These are phyloP conservation scores for Salarias fasciatus DNA, from an alignment of 2,797 vertebrate species.

Conservation along the genomic window DNA sequence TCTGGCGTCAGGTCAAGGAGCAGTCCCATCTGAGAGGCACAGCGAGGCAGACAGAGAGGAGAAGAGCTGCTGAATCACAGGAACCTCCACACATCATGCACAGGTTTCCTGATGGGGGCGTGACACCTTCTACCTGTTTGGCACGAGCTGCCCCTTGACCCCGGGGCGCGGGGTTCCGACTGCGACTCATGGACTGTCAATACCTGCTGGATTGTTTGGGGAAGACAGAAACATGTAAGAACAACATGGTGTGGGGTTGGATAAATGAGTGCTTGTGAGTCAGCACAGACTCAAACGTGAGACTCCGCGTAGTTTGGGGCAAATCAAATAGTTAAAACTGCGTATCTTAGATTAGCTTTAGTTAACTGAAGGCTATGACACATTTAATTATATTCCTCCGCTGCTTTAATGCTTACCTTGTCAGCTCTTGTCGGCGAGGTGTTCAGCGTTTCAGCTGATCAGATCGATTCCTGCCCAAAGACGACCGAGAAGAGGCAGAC, in stretches of 20 bases:
- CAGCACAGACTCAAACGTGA: neutral
- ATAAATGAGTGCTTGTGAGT: neutral
- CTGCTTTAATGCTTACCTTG: conserved; percentile 43
- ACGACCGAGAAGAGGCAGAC: neutral
- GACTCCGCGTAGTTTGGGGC: neutral
- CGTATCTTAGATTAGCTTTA: no score
- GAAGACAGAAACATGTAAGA: neutral
- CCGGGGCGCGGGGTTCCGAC: conserved; percentile 79
- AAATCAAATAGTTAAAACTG: neutral
- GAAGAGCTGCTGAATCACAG: neutral
- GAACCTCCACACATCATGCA: neutral
- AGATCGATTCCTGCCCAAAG: neutral
- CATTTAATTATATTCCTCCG: no score
- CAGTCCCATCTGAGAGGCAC: conserved; percentile 86
- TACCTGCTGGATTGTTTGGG: neutral
- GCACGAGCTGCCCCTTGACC: conserved; percentile 84
- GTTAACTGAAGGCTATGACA: no score
- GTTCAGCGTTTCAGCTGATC: neutral
- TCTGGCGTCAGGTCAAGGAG: conserved; percentile 87
- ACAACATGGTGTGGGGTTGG: neutral
- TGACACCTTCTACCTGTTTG: conserved; percentile 78
- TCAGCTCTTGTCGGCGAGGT: neutral
- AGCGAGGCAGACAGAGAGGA: neutral
- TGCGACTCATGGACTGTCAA: conserved; percentile 75
- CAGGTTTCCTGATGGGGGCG: neutral